phyloP scores from a whole-genome alignment of 2,888 invertebrate genomes.

The Fragum whitleyi region DNA sequence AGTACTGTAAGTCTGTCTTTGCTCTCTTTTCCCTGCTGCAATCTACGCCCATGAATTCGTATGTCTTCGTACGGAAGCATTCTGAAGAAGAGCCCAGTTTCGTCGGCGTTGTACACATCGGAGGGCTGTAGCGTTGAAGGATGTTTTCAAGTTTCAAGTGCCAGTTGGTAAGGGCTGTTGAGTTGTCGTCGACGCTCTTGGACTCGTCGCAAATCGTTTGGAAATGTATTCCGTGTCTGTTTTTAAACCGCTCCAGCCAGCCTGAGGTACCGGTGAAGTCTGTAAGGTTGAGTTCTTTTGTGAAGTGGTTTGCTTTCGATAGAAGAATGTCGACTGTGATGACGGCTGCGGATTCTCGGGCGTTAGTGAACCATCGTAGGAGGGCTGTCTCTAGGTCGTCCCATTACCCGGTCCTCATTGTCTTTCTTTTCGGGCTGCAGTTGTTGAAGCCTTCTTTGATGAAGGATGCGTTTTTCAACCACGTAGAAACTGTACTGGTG shows the following conservation, averaged over 20 bases:
- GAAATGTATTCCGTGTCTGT: not conserved
- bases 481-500: not conserved
- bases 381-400: not conserved
- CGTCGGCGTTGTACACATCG: too few relatives aligned
- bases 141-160: constrained; percentile 54
- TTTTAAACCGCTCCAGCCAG: not conserved
- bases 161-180: too few relatives aligned
- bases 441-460: not conserved
- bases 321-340: not conserved
- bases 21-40: not conserved
- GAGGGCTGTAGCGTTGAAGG: too few relatives aligned
- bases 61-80: not conserved
- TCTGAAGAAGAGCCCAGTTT: not conserved
- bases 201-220: not conserved
- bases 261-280: not conserved
- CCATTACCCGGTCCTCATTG: not conserved
- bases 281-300: not conserved
- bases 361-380: not conserved
- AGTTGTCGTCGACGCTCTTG: not conserved
- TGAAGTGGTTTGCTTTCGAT: not conserved
- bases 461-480: too few relatives aligned
- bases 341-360: not conserved
- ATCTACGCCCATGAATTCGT: not conserved
- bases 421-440: too few relatives aligned
- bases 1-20: not conserved